Evolutionary conservation across 35 echinoderm and acorn worm species (phyloP).

Genomic region (Lytechinus variegatus): DNA sequence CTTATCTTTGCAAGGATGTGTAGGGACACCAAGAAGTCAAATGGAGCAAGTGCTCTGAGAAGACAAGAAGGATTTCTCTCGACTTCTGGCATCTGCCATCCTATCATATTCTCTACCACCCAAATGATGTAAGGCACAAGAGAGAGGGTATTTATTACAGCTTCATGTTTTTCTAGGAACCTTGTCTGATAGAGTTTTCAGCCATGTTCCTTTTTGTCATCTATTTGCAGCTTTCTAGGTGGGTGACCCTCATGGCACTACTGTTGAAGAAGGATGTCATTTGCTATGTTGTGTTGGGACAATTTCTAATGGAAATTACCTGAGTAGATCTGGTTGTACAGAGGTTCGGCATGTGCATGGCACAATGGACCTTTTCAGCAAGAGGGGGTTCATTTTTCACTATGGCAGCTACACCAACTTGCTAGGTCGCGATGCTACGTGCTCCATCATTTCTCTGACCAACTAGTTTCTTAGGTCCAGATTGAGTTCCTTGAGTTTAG

Average conservation of each 20-base stretch:
- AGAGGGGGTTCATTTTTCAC: not conserved
- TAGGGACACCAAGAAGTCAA: not conserved
- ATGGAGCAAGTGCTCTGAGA: not conserved
- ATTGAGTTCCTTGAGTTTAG: not conserved
- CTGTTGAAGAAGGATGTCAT: slow-evolving; percentile 42
- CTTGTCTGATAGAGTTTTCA: slow-evolving; percentile 33
- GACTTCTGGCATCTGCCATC: slow-evolving; percentile 23
- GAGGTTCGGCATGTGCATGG: slow-evolving; percentile 41
- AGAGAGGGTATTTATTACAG: too few species aligned
- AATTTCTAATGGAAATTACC: slow-evolving; percentile 21
- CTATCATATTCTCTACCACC: not conserved
- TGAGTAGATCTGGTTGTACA: not conserved
- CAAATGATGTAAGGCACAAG: slow-evolving; percentile 20
- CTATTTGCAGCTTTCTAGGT: not conserved
- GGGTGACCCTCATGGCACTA: slow-evolving; percentile 23
- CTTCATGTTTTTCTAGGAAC: too few species aligned
- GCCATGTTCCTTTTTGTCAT: not conserved
- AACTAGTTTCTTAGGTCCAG: not conserved
- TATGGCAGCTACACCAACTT: slow-evolving; percentile 5
- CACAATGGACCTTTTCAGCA: slow-evolving; percentile 32
- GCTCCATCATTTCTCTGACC: not conserved
- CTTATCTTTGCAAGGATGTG: slow-evolving; percentile 27
- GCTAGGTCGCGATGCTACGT: not conserved
- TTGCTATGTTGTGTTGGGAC: slow-evolving; percentile 14
- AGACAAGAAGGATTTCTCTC: not conserved